These are phyloP conservation scores for Brachionus plicatilis DNA, from an alignment of 1,140 invertebrate genomes.

Conservation along the genomic window DNA sequence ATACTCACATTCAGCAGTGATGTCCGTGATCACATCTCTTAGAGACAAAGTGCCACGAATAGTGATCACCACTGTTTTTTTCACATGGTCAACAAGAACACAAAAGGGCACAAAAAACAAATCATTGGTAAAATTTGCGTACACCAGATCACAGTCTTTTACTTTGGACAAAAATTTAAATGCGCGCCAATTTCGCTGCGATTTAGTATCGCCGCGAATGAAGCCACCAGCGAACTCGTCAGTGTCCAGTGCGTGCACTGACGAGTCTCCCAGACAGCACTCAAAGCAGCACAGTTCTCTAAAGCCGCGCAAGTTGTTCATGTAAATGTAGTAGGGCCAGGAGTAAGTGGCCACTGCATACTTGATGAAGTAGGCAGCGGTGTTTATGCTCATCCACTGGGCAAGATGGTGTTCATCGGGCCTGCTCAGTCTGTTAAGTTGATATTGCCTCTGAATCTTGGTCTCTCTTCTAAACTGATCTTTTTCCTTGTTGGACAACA, in stretches of 20 bases:
- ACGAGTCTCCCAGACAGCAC: neutral
- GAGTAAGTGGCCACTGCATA: conserved; percentile 31
- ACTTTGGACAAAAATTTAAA: conserved; percentile 34
- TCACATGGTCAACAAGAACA: conserved; percentile 75
- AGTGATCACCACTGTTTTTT: conserved; percentile 71
- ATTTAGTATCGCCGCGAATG: neutral
- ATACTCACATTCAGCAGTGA: conserved; percentile 71
- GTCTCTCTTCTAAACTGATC: conserved; percentile 27
- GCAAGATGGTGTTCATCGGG: neutral
- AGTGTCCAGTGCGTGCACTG: neutral
- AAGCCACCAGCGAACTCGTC: neutral
- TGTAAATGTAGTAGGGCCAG: conserved; percentile 39
- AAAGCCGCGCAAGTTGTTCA: conserved; percentile 19
- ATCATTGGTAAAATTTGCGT: conserved; percentile 32
- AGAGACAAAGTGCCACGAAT: conserved; percentile 80
- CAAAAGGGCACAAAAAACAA: conserved; percentile 65
- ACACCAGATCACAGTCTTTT: conserved; percentile 22
- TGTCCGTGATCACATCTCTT: conserved; percentile 79
- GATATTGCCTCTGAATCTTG: neutral
- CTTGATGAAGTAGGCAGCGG: neutral
- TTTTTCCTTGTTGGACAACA: neutral
- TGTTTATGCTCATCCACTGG: conserved; percentile 30
- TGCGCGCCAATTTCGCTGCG: neutral
- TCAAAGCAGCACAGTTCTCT: neutral
- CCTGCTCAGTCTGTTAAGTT: neutral